Percentiles rank a stretch among this genome's conserved stretches.
Conservation (phyloP, 2,113 vertebrate species). For the Fregetta grallaria region DNA sequence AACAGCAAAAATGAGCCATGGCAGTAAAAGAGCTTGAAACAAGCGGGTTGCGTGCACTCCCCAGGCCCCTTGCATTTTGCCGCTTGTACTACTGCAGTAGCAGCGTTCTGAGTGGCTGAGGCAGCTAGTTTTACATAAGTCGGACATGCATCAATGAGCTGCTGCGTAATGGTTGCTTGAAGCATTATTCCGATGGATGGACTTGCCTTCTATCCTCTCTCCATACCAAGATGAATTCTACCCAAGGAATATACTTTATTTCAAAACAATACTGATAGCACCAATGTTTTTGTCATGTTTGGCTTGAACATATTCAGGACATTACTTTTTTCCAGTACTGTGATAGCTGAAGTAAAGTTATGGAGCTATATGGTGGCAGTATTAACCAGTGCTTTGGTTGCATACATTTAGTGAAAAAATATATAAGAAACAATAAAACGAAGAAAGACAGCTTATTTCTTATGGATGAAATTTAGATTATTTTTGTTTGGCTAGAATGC, state of each 20-base stretch:
- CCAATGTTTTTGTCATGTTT: neutral
- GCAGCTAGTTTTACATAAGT: neutral
- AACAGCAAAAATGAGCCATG: rapidly evolving
- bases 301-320: neutral
- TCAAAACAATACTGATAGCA: neutral
- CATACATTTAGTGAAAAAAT: neutral
- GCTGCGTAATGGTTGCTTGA: neutral
- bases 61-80: neutral
- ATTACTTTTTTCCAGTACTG: neutral
- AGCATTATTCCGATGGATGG: neutral
- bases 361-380: neutral
- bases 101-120: neutral
- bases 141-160: neutral
- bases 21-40: neutral
- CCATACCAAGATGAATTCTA: rapidly evolving
- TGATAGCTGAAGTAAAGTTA: neutral
- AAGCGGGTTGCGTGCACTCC: neutral
- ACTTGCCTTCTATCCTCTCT: neutral
- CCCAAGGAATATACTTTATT: neutral
- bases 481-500: neutral
- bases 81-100: neutral
- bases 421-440: neutral
- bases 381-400: neutral
- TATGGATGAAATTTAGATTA: neutral
- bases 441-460: neutral